phyloP scores from a whole-genome alignment of 2,113 vertebrate species.

The Grammomys dolichurus region DNA sequence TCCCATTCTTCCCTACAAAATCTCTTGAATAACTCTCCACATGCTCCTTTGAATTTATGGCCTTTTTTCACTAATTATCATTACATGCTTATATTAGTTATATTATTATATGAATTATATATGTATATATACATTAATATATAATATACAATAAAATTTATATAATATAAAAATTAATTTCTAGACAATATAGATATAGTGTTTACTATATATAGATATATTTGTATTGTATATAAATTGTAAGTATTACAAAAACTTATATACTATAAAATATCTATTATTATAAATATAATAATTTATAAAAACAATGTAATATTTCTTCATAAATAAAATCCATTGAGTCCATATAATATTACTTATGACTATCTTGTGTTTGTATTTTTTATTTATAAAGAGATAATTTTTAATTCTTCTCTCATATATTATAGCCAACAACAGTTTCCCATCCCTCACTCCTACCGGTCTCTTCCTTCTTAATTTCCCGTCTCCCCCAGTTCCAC shows the following conservation, averaged over 20 bases:
- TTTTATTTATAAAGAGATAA: too few species aligned
- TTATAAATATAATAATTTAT: background rate
- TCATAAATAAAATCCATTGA: background rate
- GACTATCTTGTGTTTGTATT: background rate
- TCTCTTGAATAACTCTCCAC: background rate
- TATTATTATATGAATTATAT: background rate
- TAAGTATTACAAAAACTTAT: background rate
- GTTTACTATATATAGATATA: background rate
- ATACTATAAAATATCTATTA: background rate
- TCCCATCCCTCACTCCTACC: too few species aligned
- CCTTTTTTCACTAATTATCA: background rate
- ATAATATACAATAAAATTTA: too few species aligned
- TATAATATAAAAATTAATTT: too few species aligned
- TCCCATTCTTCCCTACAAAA: background rate
- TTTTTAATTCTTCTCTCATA: background rate
- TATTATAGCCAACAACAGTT: too few species aligned
- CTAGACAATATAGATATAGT: too few species aligned
- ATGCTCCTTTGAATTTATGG: background rate
- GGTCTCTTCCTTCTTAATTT: too few species aligned
- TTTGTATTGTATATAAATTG: background rate
- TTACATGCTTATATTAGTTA: background rate
- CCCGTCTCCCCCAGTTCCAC: too few species aligned
- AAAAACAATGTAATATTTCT: background rate
- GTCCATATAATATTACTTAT: background rate
- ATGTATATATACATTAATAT: too few species aligned